Evolutionary conservation across 1,140 invertebrate species (phyloP), one percentile per base, ranked within the genome.

Genomic region (Lepidurus couesii): DNA sequence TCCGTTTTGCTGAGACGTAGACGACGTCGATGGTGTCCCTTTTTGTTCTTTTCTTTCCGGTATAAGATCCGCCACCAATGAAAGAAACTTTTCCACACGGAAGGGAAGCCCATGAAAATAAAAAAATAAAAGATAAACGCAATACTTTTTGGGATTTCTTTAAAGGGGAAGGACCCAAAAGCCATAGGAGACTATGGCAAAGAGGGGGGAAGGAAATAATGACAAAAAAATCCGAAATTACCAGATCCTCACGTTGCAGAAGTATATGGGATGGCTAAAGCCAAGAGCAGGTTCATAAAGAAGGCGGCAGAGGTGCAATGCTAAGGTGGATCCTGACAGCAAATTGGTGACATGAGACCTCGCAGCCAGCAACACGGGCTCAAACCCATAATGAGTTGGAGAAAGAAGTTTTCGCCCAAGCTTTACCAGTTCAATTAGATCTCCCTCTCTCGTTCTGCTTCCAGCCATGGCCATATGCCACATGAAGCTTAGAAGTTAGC

Each of bases 301-400:
- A n/a, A 16, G 13, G 53, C 53, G 53, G 53, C 13, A 21, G 53
- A 9, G 13, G 53, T 65, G 53, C 21, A 65, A 65, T 13, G 53
- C 53, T 65, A 65, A 65, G 53, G 53, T 65, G 53, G 13, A 65
- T 65, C 53, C 53, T 65, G 53, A 65, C 53, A 65, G 53, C 53
- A 65, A 65, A 65, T 65, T 65, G 53, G 53, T 65, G 53, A 65
- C 53, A 65, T 65, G 53, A 65, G 53, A 65, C 53, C 34, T 65
- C 53, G 7, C 16, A 13, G 6, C 53, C 16, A 47, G 45, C 45
- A 10, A 16, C 45, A 47, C 7, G 45, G 45, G 53, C 8, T 65
- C 53, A 9, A 65, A 16, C 21, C 53, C 53, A 16, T 65, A 65
- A 65, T 65, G 53, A 65, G 53, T 65, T 9, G 53, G 21, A 65